Conservation (phyloP, 2,888 invertebrate species). For the Caenorhabditis wallacei region DNA sequence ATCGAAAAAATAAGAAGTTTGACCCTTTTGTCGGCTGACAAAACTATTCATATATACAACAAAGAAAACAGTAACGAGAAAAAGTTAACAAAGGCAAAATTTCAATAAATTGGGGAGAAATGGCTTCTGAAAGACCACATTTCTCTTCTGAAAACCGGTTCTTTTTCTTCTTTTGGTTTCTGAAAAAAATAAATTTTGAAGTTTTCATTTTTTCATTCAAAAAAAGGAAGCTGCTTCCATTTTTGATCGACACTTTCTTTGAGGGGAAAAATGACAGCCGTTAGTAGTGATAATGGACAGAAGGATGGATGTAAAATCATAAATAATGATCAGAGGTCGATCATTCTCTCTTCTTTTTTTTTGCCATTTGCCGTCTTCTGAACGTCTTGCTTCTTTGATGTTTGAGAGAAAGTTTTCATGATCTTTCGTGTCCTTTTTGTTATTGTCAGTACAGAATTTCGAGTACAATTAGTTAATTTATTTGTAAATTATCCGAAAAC, state of each 20-base stretch:
- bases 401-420: slow-evolving; percentile 1
- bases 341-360: slow-evolving; percentile 12
- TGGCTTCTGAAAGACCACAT: slow-evolving; percentile 30
- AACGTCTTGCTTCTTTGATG: slow-evolving; percentile 17
- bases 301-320: slow-evolving; percentile 17
- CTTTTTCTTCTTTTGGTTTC: neutral
- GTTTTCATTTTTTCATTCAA: neutral
- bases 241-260: slow-evolving; percentile 35
- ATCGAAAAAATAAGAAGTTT: slow-evolving; percentile 17
- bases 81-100: slow-evolving; percentile 32
- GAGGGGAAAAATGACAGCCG: slow-evolving; percentile 8
- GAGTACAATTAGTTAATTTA: too few species aligned
- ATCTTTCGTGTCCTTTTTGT: neutral
- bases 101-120: slow-evolving; percentile 36
- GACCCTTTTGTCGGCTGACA: slow-evolving; percentile 29
- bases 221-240: neutral
- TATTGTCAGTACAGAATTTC: too few species aligned
- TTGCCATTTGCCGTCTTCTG: slow-evolving; percentile 19
- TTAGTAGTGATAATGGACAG: slow-evolving; percentile 16
- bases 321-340: slow-evolving; percentile 54
- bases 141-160: neutral
- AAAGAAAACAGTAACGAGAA: slow-evolving; percentile 25
- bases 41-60: neutral
- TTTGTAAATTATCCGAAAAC: too few species aligned
- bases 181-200: neutral